A percentile compares a stretch with the other conserved stretches of the same genome.
phyloP scores from a whole-genome alignment of 2,113 vertebrate species.

The Plectropomus leopardus region DNA sequence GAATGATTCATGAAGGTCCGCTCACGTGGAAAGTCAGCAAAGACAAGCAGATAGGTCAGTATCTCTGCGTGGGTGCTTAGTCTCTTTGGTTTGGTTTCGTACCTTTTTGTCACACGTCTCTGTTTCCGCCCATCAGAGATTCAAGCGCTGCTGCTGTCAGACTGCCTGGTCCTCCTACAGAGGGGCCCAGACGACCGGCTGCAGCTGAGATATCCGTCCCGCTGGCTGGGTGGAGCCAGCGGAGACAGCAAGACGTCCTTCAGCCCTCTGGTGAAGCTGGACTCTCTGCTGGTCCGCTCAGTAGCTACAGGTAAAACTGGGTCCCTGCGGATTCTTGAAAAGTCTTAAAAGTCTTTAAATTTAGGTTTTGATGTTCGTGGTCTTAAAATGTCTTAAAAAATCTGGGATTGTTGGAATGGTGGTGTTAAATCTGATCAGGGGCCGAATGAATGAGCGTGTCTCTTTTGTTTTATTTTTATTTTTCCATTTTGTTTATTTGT shows the following conservation, averaged over 20 bases:
- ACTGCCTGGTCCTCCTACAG: constrained; percentile 92
- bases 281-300: constrained; percentile 89
- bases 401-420: no score
- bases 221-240: constrained; percentile 82
- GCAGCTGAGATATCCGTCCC: constrained; percentile 88
- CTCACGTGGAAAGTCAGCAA: constrained; percentile 93
- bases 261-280: constrained; percentile 92
- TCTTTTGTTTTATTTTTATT: no score
- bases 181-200: constrained; percentile 90
- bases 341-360: no score
- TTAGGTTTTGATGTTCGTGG: no score
- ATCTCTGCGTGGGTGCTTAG: neutral
- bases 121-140: constrained; percentile 84
- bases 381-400: no score
- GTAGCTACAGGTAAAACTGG: constrained; percentile 89
- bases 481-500: no score
- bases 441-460: no score
- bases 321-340: no score
- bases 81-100: neutral
- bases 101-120: rapidly evolving
- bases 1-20: constrained; percentile 95
- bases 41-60: constrained; percentile 93
- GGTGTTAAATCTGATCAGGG: no score
- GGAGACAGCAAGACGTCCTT: constrained; percentile 90
- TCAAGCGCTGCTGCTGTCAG: constrained; percentile 92